Evolutionary conservation across 2,888 invertebrate genomes (phyloP), one percentile per base, ranked within the genome.

Genomic region (Heliconius erato): DNA sequence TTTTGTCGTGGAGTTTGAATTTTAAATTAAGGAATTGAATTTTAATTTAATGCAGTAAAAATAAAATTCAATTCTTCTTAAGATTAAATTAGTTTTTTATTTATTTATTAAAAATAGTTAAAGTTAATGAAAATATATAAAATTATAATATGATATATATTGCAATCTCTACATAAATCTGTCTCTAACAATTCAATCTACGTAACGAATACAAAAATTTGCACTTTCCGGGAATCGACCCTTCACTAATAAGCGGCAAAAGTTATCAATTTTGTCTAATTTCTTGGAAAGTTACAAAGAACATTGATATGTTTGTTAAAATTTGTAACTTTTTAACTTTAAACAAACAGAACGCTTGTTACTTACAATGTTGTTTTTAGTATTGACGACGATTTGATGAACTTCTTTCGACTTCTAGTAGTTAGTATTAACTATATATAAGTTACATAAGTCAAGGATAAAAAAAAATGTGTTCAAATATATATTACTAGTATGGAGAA

Each of bases 311-410:
- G 23, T n/a, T 11, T 40, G 12, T 71, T 14, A 44, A n/a, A n/a
- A 26, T 26, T 28, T 40, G 11, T 40, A 11, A 40, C 11, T 40
- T 40, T 26, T 26, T 65, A 40, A 14, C 5, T 35, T 44, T 1
- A 26, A 44, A 72, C 44, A 44, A 72, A 44, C 44, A 16, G 16
- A 5, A 19, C 26, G 44, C 26, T 44, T 72, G 72, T 72, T 40
- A 16, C n/a, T 44, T 72, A 72, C 72, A 72, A 26, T 72, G 72
- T 67, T 28, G 67, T 72, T 44, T n/a, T 40, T 12, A n/a, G 19
- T 44, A 44, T 16, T 28, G 44, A 72, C 16, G 26, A 49, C 11
- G 26, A 0, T 16, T 72, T 26, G 16, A 44, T 72, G 28, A 49
- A 49, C 26, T 72, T 44, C 23, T 44, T 44, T n/a, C 14, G 6